Evolutionary conservation across 53 echinoderm and acorn worm species (phyloP), one percentile per base, ranked within the genome.

Genomic region (Glandiceps talaboti): DNA sequence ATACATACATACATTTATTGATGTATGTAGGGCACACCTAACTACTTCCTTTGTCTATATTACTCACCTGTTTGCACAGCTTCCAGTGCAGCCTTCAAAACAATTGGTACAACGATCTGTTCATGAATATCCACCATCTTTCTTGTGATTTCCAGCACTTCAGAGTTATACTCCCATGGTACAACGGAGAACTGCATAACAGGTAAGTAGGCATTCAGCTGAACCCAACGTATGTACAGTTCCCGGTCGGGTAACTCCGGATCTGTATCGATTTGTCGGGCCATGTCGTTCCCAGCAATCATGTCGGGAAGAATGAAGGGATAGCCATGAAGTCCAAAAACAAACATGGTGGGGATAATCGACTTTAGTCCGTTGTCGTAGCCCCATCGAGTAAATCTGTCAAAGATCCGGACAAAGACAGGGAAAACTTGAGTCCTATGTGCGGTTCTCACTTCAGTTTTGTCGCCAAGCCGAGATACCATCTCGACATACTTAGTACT

Each of bases 161-260:
- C 91, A 27, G 86, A 81, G 74, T 94, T 88, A 76, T 89, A 94
- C 77, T 94, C 91, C 94, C 94, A 94, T 33, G 94, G 94, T 0
- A 89, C 85, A 30, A 94, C 89, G 6, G 94, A 94, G 81, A 92
- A 94, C 83, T 91, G 91, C 94, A 94, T 94, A n/a, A 89, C 81
- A 14, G 94, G 94, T 33, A 94, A 84, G 77, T 30, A 77, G 25
- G 77, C 77, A 45, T 6, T 20, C 6, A 45, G 64, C 20, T 45
- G 64, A 20, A 45, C 64, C 64, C 64, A 45, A 12, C 64, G 64
- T 12, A 45, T 45, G 20, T 45, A 45, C 20, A 45, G 64, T 45
- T 45, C 64, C 64, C 64, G 6, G 28, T 88, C 87, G 0, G 94
- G 91, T 28, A 89, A 74, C 6, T 12, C 64, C 6, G 64, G 6